Conservation (phyloP, 2,888 invertebrate species). For the Drosophila subquinaria region DNA sequence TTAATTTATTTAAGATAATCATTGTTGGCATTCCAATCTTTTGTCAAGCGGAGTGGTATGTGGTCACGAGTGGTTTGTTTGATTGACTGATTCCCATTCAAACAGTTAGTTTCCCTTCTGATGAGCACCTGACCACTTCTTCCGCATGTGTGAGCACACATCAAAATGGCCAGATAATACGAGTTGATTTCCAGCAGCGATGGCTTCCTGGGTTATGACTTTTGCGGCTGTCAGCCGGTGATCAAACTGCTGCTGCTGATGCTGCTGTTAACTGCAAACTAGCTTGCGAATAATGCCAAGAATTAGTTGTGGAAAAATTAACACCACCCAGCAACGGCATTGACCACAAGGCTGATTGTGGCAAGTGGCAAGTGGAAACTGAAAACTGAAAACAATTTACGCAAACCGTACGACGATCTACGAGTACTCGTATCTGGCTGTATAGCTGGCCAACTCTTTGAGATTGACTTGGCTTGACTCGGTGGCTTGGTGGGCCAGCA, state of each 20-base stretch:
- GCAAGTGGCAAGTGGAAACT: conserved; percentile 12
- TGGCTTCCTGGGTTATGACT: conserved; percentile 79
- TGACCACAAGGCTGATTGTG: conserved; percentile 75
- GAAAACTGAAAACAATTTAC: conserved; percentile 75
- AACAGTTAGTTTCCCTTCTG: conserved; percentile 44
- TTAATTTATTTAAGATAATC: conserved; percentile 1
- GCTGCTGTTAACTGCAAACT: conserved; percentile 43
- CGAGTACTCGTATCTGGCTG: conserved; percentile 9
- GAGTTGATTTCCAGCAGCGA: conserved; percentile 48
- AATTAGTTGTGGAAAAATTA: conserved; percentile 80
- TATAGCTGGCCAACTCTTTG: conserved; percentile 28
- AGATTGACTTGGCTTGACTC: conserved; percentile 46
- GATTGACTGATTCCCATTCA: conserved; percentile 38
- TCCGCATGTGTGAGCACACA: conserved; percentile 61
- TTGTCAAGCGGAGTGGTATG: conserved; percentile 13
- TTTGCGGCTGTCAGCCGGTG: conserved; percentile 65
- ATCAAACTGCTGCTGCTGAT: conserved; percentile 36
- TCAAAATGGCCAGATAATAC: conserved; percentile 54
- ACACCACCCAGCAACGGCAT: conserved; percentile 76
- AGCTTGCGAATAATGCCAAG: conserved; percentile 70
- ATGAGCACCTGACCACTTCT: conserved; percentile 38
- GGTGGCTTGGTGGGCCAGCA: conserved; percentile 57
- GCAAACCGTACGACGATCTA: conserved; percentile 62
- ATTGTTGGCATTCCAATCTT: conserved; percentile 12
- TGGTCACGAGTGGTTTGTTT: conserved; percentile 14